Evolutionary conservation across 2,888 invertebrate genomes (phyloP), one percentile per base, ranked within the genome.

Genomic region (Platycheirus albimanus): DNA sequence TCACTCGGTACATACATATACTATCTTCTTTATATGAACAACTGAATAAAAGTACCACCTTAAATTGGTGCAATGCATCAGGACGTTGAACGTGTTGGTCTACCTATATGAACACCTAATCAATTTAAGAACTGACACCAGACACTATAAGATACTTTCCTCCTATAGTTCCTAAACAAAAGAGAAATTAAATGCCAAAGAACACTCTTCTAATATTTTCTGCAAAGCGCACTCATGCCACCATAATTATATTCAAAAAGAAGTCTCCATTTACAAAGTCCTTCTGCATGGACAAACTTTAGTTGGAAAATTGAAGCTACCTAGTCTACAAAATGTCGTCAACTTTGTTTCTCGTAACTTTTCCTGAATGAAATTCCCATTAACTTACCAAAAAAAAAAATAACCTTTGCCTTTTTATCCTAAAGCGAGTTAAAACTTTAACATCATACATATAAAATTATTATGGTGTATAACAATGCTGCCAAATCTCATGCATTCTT

Each of bases 351-450:
- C 47, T 70, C 47, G 33, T 52, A 70, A 77, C 61, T 70, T 58
- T 33, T 15, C 56, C 47, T 15, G 13, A 64, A 79, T 67, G 74
- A 36, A 67, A 79, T 54, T 61, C 54, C 38, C 41, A 74, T 74
- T 79, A 74, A 79, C 66, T 79, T 79, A 78, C 33, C 20, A 56
- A 70, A 51, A 75, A 58, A 67, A n/a, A 24, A 47, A 30, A 51
- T 28, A 49, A 49, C 0, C 56, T 56, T 41, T 3, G 30, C 13
- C 19, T 28, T 56, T 49, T 24, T 67, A 10, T 20, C 20, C 5
- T 56, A 13, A 38, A 8, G 47, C 70, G 56, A 17, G 51, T 52
- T 52, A 28, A 66, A 72, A 52, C 66, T 45, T 54, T 51, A 43
- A 19, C 19, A 13, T 45, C 11, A 5, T 19, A 38, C 8, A 13